phyloP scores from a whole-genome alignment of 2,888 invertebrate genomes.

The Apocheima hispidaria region DNA sequence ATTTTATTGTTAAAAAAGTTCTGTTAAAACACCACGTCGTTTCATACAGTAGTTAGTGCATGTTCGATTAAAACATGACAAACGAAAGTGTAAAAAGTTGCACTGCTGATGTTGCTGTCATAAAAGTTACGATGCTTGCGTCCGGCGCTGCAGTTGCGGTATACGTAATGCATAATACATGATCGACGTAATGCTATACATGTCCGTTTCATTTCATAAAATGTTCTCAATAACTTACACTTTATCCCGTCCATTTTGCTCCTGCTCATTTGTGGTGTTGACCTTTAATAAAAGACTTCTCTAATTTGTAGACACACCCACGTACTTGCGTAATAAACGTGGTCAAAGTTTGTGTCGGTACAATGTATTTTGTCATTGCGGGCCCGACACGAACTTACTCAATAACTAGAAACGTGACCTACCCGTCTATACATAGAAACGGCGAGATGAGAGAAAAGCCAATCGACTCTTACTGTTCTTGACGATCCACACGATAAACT shows the following conservation, averaged over 20 bases:
- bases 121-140: constrained; percentile 53
- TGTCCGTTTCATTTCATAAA: constrained; percentile 27
- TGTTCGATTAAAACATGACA: constrained; percentile 35
- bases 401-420: constrained; percentile 44
- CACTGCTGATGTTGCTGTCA: constrained; percentile 48
- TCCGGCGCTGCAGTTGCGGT: constrained; percentile 37
- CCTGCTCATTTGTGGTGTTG: constrained; percentile 18
- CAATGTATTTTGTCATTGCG: constrained; percentile 55
- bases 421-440: constrained; percentile 34
- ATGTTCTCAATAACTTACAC: constrained; percentile 14
- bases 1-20: constrained; percentile 8
- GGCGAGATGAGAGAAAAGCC: constrained; percentile 37
- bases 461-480: constrained; percentile 42
- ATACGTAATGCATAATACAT: constrained; percentile 44
- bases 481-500: constrained; percentile 35
- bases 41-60: constrained; percentile 8
- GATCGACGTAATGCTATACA: constrained; percentile 32
- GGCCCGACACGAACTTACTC: constrained; percentile 45
- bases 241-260: constrained; percentile 2
- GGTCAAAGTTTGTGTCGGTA: constrained; percentile 49
- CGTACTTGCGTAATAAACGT: constrained; percentile 46
- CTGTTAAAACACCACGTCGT: background rate
- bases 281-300: constrained; percentile 36
- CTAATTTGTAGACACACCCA: constrained; percentile 41
- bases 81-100: constrained; percentile 40